Evolutionary conservation across 1,140 invertebrate genomes (phyloP).

Genomic region (Drosophila dunni): DNA sequence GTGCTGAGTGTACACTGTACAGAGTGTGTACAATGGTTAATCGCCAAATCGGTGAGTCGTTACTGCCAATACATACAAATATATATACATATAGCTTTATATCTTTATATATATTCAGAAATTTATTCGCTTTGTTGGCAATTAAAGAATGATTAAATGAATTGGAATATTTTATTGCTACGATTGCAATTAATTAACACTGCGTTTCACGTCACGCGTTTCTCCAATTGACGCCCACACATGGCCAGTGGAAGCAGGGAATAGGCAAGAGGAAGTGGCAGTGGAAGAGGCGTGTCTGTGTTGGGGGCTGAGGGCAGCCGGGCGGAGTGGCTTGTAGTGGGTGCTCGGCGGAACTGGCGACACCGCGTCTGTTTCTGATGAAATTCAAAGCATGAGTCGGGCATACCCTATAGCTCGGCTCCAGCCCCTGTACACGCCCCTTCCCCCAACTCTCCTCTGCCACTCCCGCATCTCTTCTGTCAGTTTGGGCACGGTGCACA

Average conservation of each 20-base stretch:
- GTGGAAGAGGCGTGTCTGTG: neutral
- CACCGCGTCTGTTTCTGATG: slow-evolving; percentile 79
- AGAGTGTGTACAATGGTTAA: too few relatives aligned
- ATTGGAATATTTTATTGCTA: slow-evolving; percentile 34
- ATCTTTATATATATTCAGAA: too few relatives aligned
- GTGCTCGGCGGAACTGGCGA: slow-evolving; percentile 55
- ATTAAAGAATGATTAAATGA: slow-evolving; percentile 44
- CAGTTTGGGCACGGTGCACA: neutral
- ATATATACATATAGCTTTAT: too few relatives aligned
- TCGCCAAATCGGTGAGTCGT: too few relatives aligned
- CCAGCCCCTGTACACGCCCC: neutral
- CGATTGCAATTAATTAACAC: slow-evolving; percentile 49
- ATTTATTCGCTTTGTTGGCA: neutral
- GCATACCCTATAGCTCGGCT: neutral
- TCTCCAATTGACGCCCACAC: slow-evolving; percentile 40
- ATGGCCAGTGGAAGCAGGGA: neutral
- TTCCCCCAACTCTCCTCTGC: neutral
- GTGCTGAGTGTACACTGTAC: too few relatives aligned
- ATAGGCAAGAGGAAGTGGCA: neutral
- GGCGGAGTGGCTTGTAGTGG: slow-evolving; percentile 6
- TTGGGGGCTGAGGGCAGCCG: slow-evolving; percentile 1
- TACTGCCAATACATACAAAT: too few relatives aligned
- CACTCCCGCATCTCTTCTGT: neutral
- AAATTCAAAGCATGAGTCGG: slow-evolving; percentile 50
- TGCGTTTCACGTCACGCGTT: slow-evolving; percentile 23